Base-by-base conservation (phyloP, 1,140 invertebrate genomes). In the Mactra quadrangularis region DNA sequence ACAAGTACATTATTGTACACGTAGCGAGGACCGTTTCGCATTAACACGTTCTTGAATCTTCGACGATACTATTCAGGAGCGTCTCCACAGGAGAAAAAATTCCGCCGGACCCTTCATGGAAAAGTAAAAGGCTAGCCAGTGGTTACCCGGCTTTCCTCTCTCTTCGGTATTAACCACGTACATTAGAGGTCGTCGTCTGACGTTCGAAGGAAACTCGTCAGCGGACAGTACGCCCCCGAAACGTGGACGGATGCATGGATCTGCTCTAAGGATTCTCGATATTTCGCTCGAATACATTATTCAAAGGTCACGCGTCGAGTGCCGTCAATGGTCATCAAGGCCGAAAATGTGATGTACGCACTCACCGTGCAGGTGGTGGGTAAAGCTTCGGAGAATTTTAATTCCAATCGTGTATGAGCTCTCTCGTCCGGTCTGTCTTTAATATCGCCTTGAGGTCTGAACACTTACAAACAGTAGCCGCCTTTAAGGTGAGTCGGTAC, bases 71-170 rank as follows among this genome's bases (percentile, higher is more conserved):
- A 47, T 11, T 47, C 64, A 7, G 64, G 64, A 22, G 35, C n/a
- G 15, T 27, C 3, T 70, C n/a, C 41, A n/a, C n/a, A n/a, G n/a
- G n/a, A n/a, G n/a, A n/a, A n/a, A n/a, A n/a, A n/a, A n/a, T n/a
- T 70, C 35, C n/a, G 27, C 35, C 33, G 33, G 64, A 15, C 64
- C 64, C 25, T 22, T 41, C 25, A 22, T 70, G n/a, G 64, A 38
- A 70, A 70, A 70, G 41, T 45, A 41, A 47, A 70, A 70, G 6
- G 64, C 41, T 29, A 33, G 17, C 64, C 64, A 70, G n/a, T 70
- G 35, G 19, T 6, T 70, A 22, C 64, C 64, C n/a, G 35, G 64
- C 15, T 70, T 31, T n/a, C n/a, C n/a, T n/a, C 4, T 29, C 41
- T 6, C 64, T 47, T 45, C 64, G 13, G 64, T 45, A 47, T 70